Evolutionary conservation across 1,140 invertebrate genomes (phyloP), one percentile per base, ranked within the genome.

Genomic region (Polyergus mexicanus): DNA sequence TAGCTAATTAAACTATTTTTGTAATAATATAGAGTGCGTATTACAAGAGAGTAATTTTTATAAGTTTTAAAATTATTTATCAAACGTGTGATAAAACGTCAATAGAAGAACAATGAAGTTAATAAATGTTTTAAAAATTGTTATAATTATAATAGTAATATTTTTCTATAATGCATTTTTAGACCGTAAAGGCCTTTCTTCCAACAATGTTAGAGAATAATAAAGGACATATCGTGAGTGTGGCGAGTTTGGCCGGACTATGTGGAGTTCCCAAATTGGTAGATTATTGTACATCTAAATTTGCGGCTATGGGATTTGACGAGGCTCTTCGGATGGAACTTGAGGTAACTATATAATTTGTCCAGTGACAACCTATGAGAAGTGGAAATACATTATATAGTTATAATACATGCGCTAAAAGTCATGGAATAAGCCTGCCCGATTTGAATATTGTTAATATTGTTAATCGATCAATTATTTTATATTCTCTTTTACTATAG

Each of bases 221-320:
- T 91, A 96, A 97, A 85, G 99, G 99, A 0, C 99, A 99, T 93
- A 97, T 99, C 90, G 98, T 99, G 1, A 99, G 98, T 32, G 98
- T 99, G 84, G 98, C 99, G 0, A 99, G 98, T 66, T 96, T 99
- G 93, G 99, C 99, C 22, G 99, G 99, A 10, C 96, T 98, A 87
- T 96, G 97, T 16, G 97, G 98, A 28, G 96, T 97, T 65, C 95
- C 97, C 74, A 98, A 98, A 93, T 95, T 99, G 74, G 97, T 98
- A 8, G 99, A 99, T 95, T 99, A 99, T 94, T 99, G 98, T 94
- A 96, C 98, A 2, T 98, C 98, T 13, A 99, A 99, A 95, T 98
- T 97, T 92, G 99, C 98, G 1, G 98, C 98, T 32, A 97, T 98
- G 69, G 98, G 99, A 51, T 99, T 99, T 94, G 97, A 99, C 89